phyloP scores from a whole-genome alignment of 1,140 invertebrate species.

The Gryllus bimaculatus region DNA sequence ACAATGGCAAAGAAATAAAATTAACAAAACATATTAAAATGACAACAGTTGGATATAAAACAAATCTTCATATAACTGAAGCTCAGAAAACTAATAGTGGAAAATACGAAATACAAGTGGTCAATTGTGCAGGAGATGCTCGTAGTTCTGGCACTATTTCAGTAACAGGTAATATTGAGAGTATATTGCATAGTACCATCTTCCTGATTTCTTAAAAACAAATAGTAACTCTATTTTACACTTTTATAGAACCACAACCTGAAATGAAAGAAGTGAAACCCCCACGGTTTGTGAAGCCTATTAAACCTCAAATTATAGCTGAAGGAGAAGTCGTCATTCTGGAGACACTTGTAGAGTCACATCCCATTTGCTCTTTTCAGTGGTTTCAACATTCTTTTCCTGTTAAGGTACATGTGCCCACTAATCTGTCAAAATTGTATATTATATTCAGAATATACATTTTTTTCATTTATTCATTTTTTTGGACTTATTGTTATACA shows the following conservation, averaged over 20 bases:
- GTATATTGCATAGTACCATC: not conserved
- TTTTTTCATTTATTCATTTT: not conserved
- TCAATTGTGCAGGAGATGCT: slow-evolving; percentile 63
- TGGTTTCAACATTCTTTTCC: slow-evolving; percentile 63
- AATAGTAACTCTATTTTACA: not conserved
- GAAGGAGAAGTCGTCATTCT: slow-evolving; percentile 68
- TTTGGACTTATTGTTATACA: not conserved
- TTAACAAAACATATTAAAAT: slow-evolving; percentile 56
- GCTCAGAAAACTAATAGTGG: slow-evolving; percentile 64
- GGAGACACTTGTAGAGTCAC: slow-evolving; percentile 65
- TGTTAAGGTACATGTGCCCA: slow-evolving; percentile 34
- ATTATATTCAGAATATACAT: not conserved
- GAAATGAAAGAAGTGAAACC: slow-evolving; percentile 53
- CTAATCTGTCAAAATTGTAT: not conserved
- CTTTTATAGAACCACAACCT: slow-evolving; percentile 43
- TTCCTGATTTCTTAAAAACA: slow-evolving; percentile 10
- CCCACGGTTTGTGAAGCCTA: slow-evolving; percentile 61
- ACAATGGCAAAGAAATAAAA: slow-evolving; percentile 71
- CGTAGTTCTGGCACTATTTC: slow-evolving; percentile 68
- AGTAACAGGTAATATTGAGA: slow-evolving; percentile 30
- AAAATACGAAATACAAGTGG: slow-evolving; percentile 73
- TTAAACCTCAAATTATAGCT: slow-evolving; percentile 59
- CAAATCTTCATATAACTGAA: slow-evolving; percentile 57
- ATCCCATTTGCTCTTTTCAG: slow-evolving; percentile 71
- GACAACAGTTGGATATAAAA: slow-evolving; percentile 51